Evolutionary conservation across 1,140 invertebrate species (phyloP).

Genomic region (Brachionus plicatilis): DNA sequence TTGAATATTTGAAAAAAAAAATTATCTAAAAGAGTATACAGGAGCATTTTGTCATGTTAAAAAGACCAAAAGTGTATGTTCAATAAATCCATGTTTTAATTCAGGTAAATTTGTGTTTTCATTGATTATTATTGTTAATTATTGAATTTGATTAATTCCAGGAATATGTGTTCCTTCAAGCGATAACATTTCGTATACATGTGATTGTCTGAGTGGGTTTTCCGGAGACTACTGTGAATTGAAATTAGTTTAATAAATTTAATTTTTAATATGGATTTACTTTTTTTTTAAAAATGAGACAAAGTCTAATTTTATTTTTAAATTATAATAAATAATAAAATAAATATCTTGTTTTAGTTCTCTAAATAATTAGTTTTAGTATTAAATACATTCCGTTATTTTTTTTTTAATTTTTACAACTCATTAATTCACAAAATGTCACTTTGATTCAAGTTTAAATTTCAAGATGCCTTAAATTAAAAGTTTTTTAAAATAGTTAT

Average conservation of each 20-base stretch:
- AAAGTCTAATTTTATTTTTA: background rate
- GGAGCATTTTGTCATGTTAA: slow-evolving; percentile 29
- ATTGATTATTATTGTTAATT: background rate
- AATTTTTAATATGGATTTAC: background rate
- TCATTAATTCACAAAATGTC: too few species aligned
- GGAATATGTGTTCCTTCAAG: background rate
- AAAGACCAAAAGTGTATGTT: background rate
- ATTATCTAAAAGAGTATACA: background rate
- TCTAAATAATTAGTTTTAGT: background rate
- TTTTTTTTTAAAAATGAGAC: background rate
- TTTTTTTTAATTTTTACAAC: too few species aligned
- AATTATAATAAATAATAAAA: background rate
- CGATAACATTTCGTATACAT: background rate
- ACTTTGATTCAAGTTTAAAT: too few species aligned
- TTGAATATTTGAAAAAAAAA: background rate
- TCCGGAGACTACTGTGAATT: slow-evolving; percentile 27
- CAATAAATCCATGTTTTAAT: slow-evolving; percentile 15
- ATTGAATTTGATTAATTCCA: background rate
- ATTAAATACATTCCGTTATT: background rate
- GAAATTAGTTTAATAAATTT: background rate
- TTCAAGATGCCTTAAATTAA: too few species aligned
- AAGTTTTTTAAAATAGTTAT: too few species aligned
- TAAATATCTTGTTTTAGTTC: too few species aligned
- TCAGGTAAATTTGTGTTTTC: background rate
- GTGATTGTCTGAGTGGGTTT: background rate